Conservation (phyloP, 2,797 vertebrate species). For the Eulemur rubriventer region DNA sequence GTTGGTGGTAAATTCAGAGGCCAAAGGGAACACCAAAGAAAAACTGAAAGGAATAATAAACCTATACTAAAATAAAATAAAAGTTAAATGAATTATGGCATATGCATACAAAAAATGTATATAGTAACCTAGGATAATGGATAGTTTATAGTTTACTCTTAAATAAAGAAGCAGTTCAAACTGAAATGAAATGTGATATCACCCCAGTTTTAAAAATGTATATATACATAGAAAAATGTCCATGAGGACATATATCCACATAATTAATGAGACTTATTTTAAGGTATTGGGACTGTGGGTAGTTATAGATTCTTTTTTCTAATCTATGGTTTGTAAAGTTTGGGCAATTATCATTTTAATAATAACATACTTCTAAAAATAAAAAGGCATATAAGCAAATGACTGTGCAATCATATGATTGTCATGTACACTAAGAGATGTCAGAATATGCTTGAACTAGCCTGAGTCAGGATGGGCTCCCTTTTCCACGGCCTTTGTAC, state of each 20-base stretch:
- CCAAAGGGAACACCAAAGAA: background rate
- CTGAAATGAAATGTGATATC: background rate
- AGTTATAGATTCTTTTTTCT: background rate
- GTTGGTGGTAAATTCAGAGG: background rate
- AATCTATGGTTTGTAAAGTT: background rate
- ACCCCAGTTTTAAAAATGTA: background rate
- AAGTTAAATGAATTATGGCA: background rate
- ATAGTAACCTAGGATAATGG: no score
- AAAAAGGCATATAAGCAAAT: background rate
- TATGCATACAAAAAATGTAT: background rate
- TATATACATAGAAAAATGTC: background rate
- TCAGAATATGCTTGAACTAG: background rate
- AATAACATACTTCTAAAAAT: background rate
- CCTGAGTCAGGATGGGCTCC: background rate
- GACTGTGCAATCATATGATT: background rate
- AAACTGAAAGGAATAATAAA: background rate
- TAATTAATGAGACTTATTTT: background rate
- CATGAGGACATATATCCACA: background rate
- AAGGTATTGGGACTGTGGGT: background rate
- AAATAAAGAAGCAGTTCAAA: background rate
- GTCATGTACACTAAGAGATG: background rate
- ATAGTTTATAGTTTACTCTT: background rate
- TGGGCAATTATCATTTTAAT: background rate
- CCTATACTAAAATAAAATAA: background rate
- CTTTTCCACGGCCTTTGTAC: slow-evolving; percentile 61